Evolutionary conservation across 2,113 vertebrate genomes (phyloP).

Genomic region (Microcebus griseorufus): DNA sequence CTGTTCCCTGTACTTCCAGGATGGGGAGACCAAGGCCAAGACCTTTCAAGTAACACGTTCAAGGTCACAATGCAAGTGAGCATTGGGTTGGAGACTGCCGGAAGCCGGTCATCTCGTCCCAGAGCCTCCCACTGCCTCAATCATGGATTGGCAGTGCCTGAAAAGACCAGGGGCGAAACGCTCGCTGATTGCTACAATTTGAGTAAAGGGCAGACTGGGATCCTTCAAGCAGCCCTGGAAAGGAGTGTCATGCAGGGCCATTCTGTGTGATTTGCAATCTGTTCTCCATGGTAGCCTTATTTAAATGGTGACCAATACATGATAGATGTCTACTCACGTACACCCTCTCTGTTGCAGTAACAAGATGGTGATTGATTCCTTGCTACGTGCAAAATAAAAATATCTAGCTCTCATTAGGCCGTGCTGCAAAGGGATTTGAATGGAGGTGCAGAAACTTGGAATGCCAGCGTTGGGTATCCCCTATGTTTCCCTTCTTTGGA

Average conservation of each 20-base stretch:
- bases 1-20: not conserved
- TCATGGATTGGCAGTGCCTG: slow-evolving; percentile 60
- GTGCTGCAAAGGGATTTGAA: not conserved
- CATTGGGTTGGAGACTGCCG: not conserved
- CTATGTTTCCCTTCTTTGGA: not conserved
- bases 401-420: not conserved
- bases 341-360: not conserved
- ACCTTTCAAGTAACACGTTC: not conserved
- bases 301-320: not conserved
- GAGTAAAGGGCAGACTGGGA: slow-evolving; percentile 55
- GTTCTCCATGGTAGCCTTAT: slow-evolving; percentile 36
- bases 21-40: not conserved
- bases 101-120: not conserved
- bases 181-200: slow-evolving; percentile 51
- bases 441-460: not conserved
- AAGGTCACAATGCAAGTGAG: slow-evolving; percentile 52
- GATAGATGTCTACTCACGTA: not conserved
- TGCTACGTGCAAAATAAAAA: not conserved
- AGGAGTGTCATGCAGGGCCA: not conserved
- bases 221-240: slow-evolving; percentile 14
- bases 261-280: slow-evolving; percentile 60
- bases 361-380: slow-evolving; percentile 48
- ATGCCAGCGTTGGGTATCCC: not conserved
- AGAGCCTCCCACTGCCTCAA: slow-evolving; percentile 48
- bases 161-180: slow-evolving; percentile 56